phyloP scores from a whole-genome alignment of 2,888 invertebrate genomes.

The Morinoia aosen region DNA sequence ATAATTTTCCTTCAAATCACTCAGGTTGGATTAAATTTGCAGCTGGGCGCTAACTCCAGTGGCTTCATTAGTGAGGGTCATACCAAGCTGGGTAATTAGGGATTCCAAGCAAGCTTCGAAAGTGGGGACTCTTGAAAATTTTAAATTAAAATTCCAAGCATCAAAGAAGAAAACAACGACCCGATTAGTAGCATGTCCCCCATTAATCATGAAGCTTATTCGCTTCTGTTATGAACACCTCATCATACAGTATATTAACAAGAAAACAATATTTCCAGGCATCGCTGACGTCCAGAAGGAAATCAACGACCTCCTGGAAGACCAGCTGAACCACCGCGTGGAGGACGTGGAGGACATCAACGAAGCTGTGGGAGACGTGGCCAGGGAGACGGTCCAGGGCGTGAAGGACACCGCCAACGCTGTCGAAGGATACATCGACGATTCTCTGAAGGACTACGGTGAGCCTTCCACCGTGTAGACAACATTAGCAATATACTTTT shows the following conservation, averaged over 20 bases:
- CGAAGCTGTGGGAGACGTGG: conserved; percentile 39
- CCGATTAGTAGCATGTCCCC: not conserved
- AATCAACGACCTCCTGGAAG: conserved; percentile 23
- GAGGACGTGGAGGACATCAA: conserved; percentile 28
- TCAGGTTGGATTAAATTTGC: not conserved
- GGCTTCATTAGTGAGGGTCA: not conserved
- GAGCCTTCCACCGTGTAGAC: not conserved
- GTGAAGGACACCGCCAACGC: conserved; percentile 41
- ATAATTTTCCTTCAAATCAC: not conserved
- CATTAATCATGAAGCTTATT: not conserved
- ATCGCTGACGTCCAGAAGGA: conserved; percentile 45
- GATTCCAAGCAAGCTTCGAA: not conserved
- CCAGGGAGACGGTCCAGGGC: conserved; percentile 21
- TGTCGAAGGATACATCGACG: conserved; percentile 42
- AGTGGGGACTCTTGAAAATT: not conserved
- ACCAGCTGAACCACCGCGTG: conserved; percentile 33
- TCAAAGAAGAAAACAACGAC: not conserved
- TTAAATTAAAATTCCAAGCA: not conserved
- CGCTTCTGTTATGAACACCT: not conserved
- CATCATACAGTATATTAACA: not conserved
- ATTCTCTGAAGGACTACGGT: conserved; percentile 32
- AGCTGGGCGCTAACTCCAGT: not conserved
- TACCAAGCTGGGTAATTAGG: not conserved
- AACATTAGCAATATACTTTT: not conserved
- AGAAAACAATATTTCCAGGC: not conserved